These are phyloP conservation scores for Australoheros scitulus DNA, from an alignment of 2,113 vertebrate genomes.

Conservation along the genomic window DNA sequence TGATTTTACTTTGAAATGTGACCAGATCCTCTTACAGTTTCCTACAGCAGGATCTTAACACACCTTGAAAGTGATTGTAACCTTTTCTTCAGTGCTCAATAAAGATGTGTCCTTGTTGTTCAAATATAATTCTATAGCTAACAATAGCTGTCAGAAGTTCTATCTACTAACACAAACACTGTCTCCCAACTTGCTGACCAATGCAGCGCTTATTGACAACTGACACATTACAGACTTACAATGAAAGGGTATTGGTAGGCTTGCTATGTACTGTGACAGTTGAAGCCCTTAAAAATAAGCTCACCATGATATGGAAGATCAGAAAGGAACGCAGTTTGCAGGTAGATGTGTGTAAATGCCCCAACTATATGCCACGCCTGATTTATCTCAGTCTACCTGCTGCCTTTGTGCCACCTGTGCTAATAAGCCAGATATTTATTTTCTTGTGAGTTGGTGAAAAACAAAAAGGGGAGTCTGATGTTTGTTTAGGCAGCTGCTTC, in stretches of 20 bases:
- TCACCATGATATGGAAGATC: fast-evolving
- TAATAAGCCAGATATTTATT: neutral
- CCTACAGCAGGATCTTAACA: neutral
- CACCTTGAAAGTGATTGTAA: neutral
- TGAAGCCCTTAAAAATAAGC: neutral
- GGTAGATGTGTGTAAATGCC: neutral
- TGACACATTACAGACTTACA: neutral
- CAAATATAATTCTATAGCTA: neutral
- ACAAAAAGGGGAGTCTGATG: neutral
- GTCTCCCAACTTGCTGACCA: neutral
- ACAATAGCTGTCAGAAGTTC: neutral
- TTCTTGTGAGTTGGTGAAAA: neutral
- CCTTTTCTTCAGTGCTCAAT: neutral
- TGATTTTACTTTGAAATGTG: neutral
- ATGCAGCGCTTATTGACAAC: neutral
- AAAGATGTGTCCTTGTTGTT: neutral
- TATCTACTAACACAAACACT: neutral
- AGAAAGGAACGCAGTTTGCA: neutral
- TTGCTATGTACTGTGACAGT: neutral
- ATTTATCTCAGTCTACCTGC: neutral
- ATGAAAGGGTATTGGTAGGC: neutral
- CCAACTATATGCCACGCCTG: neutral
- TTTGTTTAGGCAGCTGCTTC: neutral
- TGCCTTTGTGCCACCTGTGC: neutral
- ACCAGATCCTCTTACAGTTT: too few relatives aligned